Base-by-base conservation (phyloP, 2,797 vertebrate genomes). In the Euphonia xanthogaster region DNA sequence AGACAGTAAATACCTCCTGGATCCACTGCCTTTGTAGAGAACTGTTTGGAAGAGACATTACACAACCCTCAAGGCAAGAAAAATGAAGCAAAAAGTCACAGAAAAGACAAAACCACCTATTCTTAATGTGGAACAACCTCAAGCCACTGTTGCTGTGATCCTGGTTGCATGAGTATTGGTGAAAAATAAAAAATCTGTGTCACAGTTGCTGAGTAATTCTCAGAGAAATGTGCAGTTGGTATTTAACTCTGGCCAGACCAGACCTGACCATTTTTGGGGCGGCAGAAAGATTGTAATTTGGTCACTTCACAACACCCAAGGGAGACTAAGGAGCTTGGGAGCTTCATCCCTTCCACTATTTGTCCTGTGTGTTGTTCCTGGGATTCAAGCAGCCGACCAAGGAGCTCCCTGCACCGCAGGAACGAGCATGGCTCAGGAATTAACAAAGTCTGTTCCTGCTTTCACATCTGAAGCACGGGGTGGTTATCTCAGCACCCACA, bases 401-500 rank as follows among this genome's bases (percentile, higher is more conserved):
- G 73, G 14, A 62, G 19, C 63, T 39, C 40, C 55, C 39, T 30
- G 51, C 30, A 7, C 22, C 23, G 8, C 62, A 51, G 77, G 28
- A 65, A 5, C 0, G 0, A 35, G 2, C 8, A 3, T 1, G 31
- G 33, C 14, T 77, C 51, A 21, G 18, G 31, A 61, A 62, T 30
- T 55, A 18, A n/a, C 54, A 74, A 39, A 28, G 7, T 24, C 6
- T 0, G 3, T 7, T 58, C 47, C 54, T 48, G 6, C 45, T 73
- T 65, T 35, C 51, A 7, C n/a, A 28, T 33, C 21, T 20, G 37
- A 57, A 51, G 45, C 61, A 7, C 4, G 0, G 2, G 3, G 19
- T 1, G 2, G 16, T 60, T 55, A 40, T 35, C 28, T 44, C 1
- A 0, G 37, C 53, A 48, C 18, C 7, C 37, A 5, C 39, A 39